Evolutionary conservation across 2,797 vertebrate genomes (phyloP).

Genomic region (Paedocypris micromegethes): DNA sequence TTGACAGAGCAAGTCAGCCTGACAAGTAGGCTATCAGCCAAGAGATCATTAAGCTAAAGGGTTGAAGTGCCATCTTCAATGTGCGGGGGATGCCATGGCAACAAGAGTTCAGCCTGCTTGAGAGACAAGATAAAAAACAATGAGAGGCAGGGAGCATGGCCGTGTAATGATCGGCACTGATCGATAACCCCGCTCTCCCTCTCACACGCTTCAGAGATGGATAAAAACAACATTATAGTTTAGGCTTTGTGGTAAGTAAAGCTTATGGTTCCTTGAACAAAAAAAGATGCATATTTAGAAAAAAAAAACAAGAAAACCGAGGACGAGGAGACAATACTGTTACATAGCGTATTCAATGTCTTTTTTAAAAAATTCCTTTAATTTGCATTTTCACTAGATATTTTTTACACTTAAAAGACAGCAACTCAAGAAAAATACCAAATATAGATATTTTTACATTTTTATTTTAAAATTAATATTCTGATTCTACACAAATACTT

Average conservation of each 20-base stretch:
- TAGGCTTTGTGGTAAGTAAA: slow-evolving; percentile 45
- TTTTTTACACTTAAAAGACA: too few species aligned
- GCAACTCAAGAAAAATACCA: too few species aligned
- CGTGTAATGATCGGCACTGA: slow-evolving; percentile 68
- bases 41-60: slow-evolving; percentile 80
- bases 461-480: too few species aligned
- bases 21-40: slow-evolving; percentile 79
- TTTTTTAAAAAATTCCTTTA: too few species aligned
- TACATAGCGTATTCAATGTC: too few species aligned
- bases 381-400: too few species aligned
- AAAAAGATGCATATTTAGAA: too few species aligned
- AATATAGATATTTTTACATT: too few species aligned
- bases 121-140: slow-evolving; percentile 76
- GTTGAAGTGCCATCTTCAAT: slow-evolving; percentile 78
- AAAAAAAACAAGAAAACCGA: too few species aligned
- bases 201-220: slow-evolving; percentile 45
- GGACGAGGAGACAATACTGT: too few species aligned
- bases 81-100: slow-evolving; percentile 71
- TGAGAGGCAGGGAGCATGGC: slow-evolving; percentile 69
- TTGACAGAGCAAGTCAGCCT: slow-evolving; percentile 67
- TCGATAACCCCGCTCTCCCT: slow-evolving; percentile 64
- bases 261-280: slow-evolving; percentile 45
- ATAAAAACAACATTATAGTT: slow-evolving; percentile 42
- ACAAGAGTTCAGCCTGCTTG: slow-evolving; percentile 68
- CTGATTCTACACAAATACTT: too few species aligned